Percentiles rank a stretch among this genome's conserved stretches.
phyloP scores from a whole-genome alignment of 2,888 invertebrate species.

The Galeopsomyia nigrocyanea region DNA sequence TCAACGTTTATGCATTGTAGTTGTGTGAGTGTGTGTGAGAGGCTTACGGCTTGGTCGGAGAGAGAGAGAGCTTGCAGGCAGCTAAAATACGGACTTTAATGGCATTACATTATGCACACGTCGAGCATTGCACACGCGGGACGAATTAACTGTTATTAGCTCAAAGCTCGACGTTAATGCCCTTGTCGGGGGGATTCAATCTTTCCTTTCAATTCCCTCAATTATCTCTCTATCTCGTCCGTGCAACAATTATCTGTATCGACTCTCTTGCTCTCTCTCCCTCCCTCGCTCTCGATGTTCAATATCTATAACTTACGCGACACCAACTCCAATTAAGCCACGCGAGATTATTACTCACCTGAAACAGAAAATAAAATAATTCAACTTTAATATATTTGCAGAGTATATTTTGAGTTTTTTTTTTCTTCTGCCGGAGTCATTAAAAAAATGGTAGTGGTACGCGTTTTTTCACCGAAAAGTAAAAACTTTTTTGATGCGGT shows the following conservation, averaged over 20 bases:
- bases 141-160: slow-evolving; percentile 25
- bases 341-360: slow-evolving; percentile 22
- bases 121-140: slow-evolving; percentile 2
- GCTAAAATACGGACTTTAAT: slow-evolving; percentile 22
- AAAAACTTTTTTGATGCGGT: no score
- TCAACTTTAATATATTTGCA: no score
- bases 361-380: slow-evolving; percentile 12
- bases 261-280: no score
- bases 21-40: neutral
- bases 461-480: no score
- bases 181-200: no score
- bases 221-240: no score
- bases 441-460: no score
- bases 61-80: neutral
- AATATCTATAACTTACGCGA: neutral
- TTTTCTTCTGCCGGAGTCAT: no score
- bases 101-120: neutral
- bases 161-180: neutral
- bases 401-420: neutral
- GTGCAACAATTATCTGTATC: no score
- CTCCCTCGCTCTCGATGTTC: no score
- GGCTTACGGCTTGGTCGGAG: no score
- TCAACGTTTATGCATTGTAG: slow-evolving; percentile 15
- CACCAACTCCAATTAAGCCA: neutral
- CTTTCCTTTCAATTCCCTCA: no score